Percentiles rank a stretch among this genome's conserved stretches.
These are phyloP conservation scores for Nezara viridula DNA, from an alignment of 2,888 invertebrate genomes.

Conservation along the genomic window DNA sequence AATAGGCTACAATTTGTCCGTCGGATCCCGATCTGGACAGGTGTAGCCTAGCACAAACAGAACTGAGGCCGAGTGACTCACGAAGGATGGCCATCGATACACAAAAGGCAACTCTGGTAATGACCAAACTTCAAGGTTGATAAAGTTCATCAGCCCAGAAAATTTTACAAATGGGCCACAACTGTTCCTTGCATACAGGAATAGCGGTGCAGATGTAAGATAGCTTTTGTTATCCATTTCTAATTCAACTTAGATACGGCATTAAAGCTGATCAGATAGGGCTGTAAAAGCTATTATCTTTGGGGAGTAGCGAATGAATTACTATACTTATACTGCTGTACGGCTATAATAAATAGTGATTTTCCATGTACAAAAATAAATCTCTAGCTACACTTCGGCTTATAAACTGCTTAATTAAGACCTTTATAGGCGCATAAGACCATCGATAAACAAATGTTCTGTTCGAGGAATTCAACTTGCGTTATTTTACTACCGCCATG, in stretches of 20 bases:
- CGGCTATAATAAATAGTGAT: constrained; percentile 25
- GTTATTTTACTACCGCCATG: not conserved
- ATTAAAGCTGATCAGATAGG: constrained; percentile 40
- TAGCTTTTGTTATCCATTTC: constrained; percentile 42
- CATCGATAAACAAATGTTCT: not conserved
- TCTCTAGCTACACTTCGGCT: not conserved
- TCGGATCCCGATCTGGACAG: constrained; percentile 38
- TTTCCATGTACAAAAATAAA: constrained; percentile 1
- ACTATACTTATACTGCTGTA: constrained; percentile 29
- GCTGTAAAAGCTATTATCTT: constrained; percentile 44
- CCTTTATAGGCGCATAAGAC: not conserved
- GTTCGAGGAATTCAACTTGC: not conserved
- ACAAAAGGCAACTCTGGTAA: not conserved
- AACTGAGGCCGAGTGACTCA: not conserved
- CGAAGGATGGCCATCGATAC: not conserved
- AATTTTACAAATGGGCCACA: constrained; percentile 26
- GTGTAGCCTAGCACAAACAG: constrained; percentile 32
- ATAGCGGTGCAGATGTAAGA: constrained; percentile 38
- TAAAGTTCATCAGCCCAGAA: not conserved
- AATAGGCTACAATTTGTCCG: constrained; percentile 42
- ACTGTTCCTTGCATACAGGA: constrained; percentile 5
- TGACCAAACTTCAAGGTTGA: constrained; percentile 6
- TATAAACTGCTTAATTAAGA: constrained; percentile 22
- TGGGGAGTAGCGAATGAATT: constrained; percentile 42
- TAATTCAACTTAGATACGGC: constrained; percentile 30